Conservation (phyloP, 2,113 vertebrate species). For the Pelodiscus sinensis region DNA sequence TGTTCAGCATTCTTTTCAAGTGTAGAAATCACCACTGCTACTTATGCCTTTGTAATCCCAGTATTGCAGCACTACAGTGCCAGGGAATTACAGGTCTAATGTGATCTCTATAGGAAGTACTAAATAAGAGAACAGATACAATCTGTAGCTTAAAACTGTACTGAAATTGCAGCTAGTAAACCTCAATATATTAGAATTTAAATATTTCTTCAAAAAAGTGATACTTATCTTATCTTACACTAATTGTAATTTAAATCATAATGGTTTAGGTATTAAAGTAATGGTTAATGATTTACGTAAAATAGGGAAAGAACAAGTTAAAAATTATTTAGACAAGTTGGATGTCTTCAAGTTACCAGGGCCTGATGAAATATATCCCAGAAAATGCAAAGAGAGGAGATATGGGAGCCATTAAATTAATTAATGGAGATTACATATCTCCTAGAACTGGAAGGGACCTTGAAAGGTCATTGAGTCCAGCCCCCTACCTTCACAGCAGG, state of each 20-base stretch:
- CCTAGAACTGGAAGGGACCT: no score
- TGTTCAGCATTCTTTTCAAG: fast-evolving
- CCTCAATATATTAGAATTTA: not conserved
- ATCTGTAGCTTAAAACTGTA: not conserved
- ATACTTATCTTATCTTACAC: not conserved
- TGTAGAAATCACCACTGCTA: not conserved
- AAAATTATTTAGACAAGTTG: not conserved
- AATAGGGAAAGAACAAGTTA: not conserved
- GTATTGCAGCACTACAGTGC: not conserved
- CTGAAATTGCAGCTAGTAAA: not conserved
- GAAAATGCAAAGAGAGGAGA: no score
- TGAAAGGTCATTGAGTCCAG: no score
- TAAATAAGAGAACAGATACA: not conserved
- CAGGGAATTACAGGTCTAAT: not conserved
- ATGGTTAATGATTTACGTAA: not conserved
- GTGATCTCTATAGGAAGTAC: not conserved
- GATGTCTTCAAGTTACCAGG: no score
- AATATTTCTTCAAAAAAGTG: not conserved
- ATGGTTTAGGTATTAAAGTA: not conserved
- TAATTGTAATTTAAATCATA: not conserved
- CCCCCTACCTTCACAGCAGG: no score
- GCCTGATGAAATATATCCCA: no score
- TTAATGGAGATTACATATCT: no score
- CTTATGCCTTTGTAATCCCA: not conserved
- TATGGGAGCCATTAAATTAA: no score